A percentile compares a stretch with the other conserved stretches of the same genome.
Evolutionary conservation across 2,888 invertebrate species (phyloP).

Genomic region (Lepeophtheirus nordmannii): DNA sequence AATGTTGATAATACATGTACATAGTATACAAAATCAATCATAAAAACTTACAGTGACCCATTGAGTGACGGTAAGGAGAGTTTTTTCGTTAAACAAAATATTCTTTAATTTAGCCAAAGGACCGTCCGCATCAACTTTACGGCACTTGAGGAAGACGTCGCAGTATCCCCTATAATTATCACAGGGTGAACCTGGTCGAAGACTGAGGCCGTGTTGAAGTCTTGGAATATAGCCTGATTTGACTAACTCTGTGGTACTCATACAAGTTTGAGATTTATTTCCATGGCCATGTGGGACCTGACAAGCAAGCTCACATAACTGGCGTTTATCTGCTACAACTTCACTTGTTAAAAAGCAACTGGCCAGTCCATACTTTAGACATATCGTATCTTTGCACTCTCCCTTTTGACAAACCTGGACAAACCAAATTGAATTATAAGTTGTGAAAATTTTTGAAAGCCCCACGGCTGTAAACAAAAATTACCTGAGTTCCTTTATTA

Average conservation of each 20-base stretch:
- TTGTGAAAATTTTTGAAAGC: neutral
- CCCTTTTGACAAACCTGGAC: conserved; percentile 64
- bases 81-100: conserved; percentile 75
- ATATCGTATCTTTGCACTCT: conserved; percentile 87
- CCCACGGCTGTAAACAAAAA: neutral
- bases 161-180: conserved; percentile 99
- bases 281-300: conserved; percentile 55
- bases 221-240: conserved; percentile 27
- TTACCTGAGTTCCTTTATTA: conserved; percentile 65
- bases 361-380: conserved; percentile 78
- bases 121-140: conserved; percentile 93
- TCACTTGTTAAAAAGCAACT: conserved; percentile 84
- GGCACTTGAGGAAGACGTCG: conserved; percentile 95
- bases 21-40: too few species aligned
- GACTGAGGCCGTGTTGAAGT: conserved; percentile 41
- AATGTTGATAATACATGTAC: too few species aligned
- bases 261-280: conserved; percentile 44
- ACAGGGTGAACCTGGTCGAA: conserved; percentile 90
- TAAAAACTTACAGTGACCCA: conserved; percentile 62
- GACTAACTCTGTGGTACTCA: conserved; percentile 66
- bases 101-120: conserved; percentile 91
- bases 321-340: conserved; percentile 57
- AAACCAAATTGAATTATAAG: conserved; percentile 27
- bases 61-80: conserved; percentile 66
- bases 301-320: conserved; percentile 92